Evolutionary conservation across 2,113 vertebrate genomes (phyloP).

Genomic region (Nycticebus coucang): DNA sequence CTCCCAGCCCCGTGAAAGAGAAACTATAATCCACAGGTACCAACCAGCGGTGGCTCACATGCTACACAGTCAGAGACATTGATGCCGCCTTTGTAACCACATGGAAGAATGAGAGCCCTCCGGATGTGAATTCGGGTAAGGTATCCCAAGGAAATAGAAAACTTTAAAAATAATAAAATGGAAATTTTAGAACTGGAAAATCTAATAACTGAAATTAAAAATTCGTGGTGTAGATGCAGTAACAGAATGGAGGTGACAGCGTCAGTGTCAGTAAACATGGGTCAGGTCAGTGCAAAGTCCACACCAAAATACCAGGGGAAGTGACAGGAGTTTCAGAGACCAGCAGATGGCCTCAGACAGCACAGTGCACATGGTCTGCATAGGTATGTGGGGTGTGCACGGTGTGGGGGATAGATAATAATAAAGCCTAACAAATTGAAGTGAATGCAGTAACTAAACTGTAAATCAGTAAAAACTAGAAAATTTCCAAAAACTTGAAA

Average conservation of each 20-base stretch:
- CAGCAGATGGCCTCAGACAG: not conserved
- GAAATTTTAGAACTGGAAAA: not conserved
- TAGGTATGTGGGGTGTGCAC: not conserved
- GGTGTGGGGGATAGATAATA: no score
- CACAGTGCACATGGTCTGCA: accelerated
- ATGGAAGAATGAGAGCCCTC: not conserved
- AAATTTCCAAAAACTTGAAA: constrained; percentile 19
- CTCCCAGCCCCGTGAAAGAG: not conserved
- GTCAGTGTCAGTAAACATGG: no score
- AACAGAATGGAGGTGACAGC: not conserved
- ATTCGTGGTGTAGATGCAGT: not conserved
- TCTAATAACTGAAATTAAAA: not conserved
- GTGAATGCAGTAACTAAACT: constrained; percentile 28
- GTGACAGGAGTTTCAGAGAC: not conserved
- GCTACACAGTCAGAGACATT: not conserved
- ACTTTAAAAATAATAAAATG: not conserved
- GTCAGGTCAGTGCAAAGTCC: not conserved
- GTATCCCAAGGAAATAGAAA: not conserved
- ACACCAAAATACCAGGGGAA: not conserved
- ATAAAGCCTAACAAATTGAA: not conserved
- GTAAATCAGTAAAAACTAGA: not conserved
- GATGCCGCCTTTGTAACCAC: not conserved
- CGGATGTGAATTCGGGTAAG: not conserved
- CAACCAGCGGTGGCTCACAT: not conserved
- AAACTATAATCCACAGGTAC: not conserved